Evolutionary conservation across 2,888 invertebrate genomes (phyloP).

Genomic region (Dromius quadrimaculatus): DNA sequence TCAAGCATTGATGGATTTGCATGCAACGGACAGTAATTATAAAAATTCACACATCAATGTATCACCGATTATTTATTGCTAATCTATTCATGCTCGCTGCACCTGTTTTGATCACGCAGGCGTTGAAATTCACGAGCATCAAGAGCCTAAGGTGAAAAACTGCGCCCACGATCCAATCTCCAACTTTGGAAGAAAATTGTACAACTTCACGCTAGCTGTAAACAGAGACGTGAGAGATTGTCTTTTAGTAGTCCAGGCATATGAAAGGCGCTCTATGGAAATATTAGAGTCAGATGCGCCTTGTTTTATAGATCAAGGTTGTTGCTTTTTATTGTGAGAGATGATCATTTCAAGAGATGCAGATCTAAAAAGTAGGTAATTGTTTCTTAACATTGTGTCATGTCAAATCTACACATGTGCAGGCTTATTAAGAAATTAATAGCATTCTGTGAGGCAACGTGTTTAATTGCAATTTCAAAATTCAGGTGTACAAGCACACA

Average conservation of each 20-base stretch:
- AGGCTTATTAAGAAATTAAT: constrained; percentile 44
- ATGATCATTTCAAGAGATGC: neutral
- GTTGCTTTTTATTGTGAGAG: constrained; percentile 24
- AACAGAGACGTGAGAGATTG: neutral
- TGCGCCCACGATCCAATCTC: constrained; percentile 27
- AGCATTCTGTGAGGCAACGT: constrained; percentile 13
- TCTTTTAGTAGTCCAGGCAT: neutral
- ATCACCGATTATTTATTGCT: constrained; percentile 47
- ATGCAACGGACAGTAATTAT: constrained; percentile 32
- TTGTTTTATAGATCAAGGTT: constrained; percentile 47
- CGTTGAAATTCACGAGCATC: constrained; percentile 37
- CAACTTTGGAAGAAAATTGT: neutral
- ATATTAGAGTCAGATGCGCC: constrained; percentile 36
- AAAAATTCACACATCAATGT: constrained; percentile 41
- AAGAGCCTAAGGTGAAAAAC: constrained; percentile 17
- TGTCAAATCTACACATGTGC: constrained; percentile 31
- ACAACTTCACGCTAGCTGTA: constrained; percentile 5
- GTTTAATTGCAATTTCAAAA: constrained; percentile 44
- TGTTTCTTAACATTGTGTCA: constrained; percentile 26
- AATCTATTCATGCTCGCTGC: constrained; percentile 45
- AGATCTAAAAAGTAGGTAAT: constrained; percentile 25
- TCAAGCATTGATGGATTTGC: constrained; percentile 18
- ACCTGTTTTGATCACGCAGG: constrained; percentile 44
- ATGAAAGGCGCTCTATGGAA: constrained; percentile 32
- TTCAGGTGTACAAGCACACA: constrained; percentile 36